Base-by-base conservation (phyloP, 1,140 invertebrate genomes). In the Drosophila jambulina region DNA sequence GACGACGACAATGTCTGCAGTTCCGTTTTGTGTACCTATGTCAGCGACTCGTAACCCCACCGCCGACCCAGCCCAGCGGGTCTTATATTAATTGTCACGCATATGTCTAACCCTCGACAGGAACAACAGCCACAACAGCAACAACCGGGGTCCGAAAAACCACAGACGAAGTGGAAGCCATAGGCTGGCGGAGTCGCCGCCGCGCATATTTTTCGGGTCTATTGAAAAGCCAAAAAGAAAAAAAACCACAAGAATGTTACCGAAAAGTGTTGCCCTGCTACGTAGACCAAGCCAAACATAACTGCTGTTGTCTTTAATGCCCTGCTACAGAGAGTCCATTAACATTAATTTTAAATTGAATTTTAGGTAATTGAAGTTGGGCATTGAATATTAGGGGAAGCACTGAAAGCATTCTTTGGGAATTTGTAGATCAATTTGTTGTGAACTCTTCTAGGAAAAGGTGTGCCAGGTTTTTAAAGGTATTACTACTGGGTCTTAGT, bases 71-170 rank as follows among this genome's bases (percentile, higher is more conserved):
- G 42, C 54, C 36, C 54, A 49, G 62, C 61, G 58, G 74, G 75
- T 90, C 82, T 82, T 91, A 90, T 90, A 90, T 90, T 90, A 90
- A 90, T 90, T 90, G 85, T 90, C 85, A 90, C 85, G 85, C 85
- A 90, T 90, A 90, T 91, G 86, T 90, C 82, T 82, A 76, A 76
- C 67, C 86, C 65, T 46, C 48, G 68, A 69, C 68, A 71, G 54
- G 56, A 62, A 65, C 62, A 64, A 61, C 27, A 58, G 21, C 29
- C 45, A 10, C 23, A 36, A 10, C 23, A 36, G 36, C 32, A 6
- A 32, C 40, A 9, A 75, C 72, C 82, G 21, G 51, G 25, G 34
- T 38, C 58, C 40, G n/a, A 40, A 65, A 49, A 60, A 53, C 72
- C 74, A 78, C 75, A 72, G 68, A 58, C 36, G 17, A 34, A 29